These are phyloP conservation scores for Hyles lineata DNA, from an alignment of 2,888 invertebrate genomes.

Conservation along the genomic window DNA sequence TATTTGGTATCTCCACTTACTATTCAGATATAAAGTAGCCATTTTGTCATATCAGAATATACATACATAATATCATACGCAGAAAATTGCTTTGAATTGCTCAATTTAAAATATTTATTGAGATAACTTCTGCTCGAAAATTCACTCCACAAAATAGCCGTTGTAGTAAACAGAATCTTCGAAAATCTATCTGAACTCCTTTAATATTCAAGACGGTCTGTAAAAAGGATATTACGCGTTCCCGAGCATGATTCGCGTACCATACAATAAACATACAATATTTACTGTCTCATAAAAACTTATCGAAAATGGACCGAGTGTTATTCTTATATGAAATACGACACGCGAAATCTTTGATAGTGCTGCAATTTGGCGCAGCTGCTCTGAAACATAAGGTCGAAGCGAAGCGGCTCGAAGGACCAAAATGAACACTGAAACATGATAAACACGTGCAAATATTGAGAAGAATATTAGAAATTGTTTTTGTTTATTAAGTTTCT, in stretches of 20 bases:
- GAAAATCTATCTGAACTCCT: background rate
- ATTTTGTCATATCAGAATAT: no score
- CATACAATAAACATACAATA: slow-evolving; percentile 20
- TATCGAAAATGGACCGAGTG: slow-evolving; percentile 7
- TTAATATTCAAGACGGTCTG: background rate
- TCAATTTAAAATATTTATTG: no score
- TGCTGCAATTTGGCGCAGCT: slow-evolving; percentile 1
- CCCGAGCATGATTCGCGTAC: background rate
- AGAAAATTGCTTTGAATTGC: no score
- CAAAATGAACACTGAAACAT: background rate
- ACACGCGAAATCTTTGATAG: slow-evolving; percentile 12
- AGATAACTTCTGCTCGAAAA: no score
- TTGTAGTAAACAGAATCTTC: background rate
- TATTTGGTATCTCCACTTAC: no score
- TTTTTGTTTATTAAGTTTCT: no score
- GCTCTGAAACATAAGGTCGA: background rate
- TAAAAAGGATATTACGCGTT: background rate
- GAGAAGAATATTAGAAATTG: no score
- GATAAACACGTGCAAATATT: no score
- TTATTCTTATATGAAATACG: slow-evolving; percentile 10
- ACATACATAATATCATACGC: no score
- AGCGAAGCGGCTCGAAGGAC: background rate
- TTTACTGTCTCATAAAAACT: slow-evolving; percentile 19
- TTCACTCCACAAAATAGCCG: background rate
- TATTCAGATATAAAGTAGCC: no score